A percentile compares a stretch with the other conserved stretches of the same genome.
Evolutionary conservation across 2,113 vertebrate genomes (phyloP).

Genomic region (Carlito syrichta): DNA sequence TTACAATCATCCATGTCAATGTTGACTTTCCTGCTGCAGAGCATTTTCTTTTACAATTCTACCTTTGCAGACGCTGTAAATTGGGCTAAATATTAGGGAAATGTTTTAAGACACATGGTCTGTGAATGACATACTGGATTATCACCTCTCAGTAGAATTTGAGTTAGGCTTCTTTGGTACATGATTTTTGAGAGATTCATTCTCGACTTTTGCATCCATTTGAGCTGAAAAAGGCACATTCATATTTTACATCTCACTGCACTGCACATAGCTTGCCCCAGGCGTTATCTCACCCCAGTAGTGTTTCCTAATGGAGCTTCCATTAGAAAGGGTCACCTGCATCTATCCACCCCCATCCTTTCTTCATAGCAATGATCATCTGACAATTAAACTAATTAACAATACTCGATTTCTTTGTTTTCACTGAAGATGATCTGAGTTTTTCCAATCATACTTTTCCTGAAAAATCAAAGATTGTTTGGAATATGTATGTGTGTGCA

Average conservation of each 20-base stretch:
- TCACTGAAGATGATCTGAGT: neutral
- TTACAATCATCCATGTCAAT: neutral
- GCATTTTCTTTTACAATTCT: constrained; percentile 21
- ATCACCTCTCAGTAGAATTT: neutral
- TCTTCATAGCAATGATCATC: neutral
- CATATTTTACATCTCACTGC: constrained; percentile 16
- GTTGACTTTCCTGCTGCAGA: neutral
- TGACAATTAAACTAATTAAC: neutral
- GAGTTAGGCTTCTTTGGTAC: neutral
- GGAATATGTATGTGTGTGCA: neutral
- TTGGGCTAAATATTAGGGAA: neutral
- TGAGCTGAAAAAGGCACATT: neutral
- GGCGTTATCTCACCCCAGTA: neutral
- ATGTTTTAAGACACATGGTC: neutral
- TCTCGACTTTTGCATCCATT: neutral
- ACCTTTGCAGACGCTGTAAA: neutral
- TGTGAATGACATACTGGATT: neutral
- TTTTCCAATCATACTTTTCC: constrained; percentile 5
- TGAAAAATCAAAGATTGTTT: neutral
- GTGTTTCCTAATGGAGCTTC: neutral
- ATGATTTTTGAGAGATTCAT: neutral
- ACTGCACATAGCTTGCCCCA: rapidly evolving
- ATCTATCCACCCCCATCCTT: neutral
- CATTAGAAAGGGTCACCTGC: neutral
- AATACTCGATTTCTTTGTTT: neutral